These are phyloP conservation scores for Oryzias sinensis DNA, from an alignment of 2,797 vertebrate species.

Conservation along the genomic window DNA sequence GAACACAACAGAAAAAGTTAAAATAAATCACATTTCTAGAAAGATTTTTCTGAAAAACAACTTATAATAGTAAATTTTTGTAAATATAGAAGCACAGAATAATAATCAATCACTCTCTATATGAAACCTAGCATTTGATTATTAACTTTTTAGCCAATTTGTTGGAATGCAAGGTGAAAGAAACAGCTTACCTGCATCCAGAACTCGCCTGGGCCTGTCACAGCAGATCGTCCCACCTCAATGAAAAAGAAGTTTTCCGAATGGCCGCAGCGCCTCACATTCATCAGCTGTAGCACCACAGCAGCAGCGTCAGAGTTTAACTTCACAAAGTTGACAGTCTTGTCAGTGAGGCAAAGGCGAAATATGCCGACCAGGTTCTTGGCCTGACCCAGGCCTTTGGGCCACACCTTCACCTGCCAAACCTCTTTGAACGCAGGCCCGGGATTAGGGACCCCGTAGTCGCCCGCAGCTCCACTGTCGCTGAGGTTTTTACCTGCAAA, in stretches of 20 bases:
- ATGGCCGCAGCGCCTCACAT: slow-evolving; percentile 82
- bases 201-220: slow-evolving; percentile 81
- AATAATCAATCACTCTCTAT: too few species aligned
- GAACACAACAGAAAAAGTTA: slow-evolving; percentile 9
- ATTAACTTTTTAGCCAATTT: slow-evolving; percentile 9
- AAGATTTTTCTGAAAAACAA: too few species aligned
- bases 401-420: slow-evolving; percentile 86
- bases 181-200: slow-evolving; percentile 79
- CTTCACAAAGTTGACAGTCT: slow-evolving; percentile 84
- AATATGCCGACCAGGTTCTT: slow-evolving; percentile 82
- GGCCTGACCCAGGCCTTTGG: slow-evolving; percentile 83
- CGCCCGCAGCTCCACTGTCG: slow-evolving; percentile 53
- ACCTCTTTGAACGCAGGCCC: slow-evolving; percentile 84
- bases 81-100: too few species aligned
- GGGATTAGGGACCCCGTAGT: slow-evolving; percentile 75
- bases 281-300: slow-evolving; percentile 85
- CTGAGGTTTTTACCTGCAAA: slow-evolving; percentile 72
- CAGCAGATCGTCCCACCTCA: slow-evolving; percentile 83
- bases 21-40: background rate
- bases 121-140: slow-evolving; percentile 12
- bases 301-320: slow-evolving; percentile 82
- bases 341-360: slow-evolving; percentile 82
- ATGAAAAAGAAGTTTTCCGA: slow-evolving; percentile 87
- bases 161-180: slow-evolving; percentile 2
- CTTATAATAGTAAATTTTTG: too few species aligned